phyloP scores from a whole-genome alignment of 2,797 vertebrate species.

The Ficedula albicollis region DNA sequence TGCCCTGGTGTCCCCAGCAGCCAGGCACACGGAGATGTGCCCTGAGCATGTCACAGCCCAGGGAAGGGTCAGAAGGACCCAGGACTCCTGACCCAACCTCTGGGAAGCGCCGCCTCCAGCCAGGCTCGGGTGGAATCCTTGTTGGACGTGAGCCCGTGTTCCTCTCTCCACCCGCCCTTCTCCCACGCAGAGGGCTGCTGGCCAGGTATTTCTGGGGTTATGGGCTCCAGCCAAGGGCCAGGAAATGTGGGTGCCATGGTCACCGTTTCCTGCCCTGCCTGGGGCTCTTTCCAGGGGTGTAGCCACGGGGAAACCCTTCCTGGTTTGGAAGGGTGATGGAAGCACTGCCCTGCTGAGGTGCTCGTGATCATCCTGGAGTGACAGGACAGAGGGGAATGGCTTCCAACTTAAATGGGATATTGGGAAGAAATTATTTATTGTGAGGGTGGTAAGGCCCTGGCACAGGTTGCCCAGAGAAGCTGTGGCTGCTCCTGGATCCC shows the following conservation, averaged over 20 bases:
- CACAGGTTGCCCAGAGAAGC: not conserved
- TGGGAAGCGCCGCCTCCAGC: not conserved
- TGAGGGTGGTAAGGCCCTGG: not conserved
- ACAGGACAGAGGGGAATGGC: not conserved
- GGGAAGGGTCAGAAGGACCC: not conserved
- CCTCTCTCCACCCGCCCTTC: not conserved
- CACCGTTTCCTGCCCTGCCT: not conserved
- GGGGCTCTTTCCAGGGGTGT: not conserved
- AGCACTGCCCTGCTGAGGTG: not conserved
- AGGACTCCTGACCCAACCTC: not conserved
- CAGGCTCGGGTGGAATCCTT: not conserved
- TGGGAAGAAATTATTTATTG: not conserved
- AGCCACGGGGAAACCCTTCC: not conserved
- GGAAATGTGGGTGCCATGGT: not conserved
- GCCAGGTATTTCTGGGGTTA: not conserved
- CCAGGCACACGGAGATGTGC: fast-evolving
- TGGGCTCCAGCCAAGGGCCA: not conserved
- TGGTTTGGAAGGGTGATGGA: not conserved
- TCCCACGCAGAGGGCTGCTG: not conserved
- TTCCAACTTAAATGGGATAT: not conserved
- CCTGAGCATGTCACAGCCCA: not conserved
- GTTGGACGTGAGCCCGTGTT: not conserved
- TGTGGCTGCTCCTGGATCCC: not conserved
- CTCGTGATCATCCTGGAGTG: not conserved
- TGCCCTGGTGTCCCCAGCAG: fast-evolving